Conservation (phyloP, 2,797 vertebrate species). For the Lithobates pipiens region DNA sequence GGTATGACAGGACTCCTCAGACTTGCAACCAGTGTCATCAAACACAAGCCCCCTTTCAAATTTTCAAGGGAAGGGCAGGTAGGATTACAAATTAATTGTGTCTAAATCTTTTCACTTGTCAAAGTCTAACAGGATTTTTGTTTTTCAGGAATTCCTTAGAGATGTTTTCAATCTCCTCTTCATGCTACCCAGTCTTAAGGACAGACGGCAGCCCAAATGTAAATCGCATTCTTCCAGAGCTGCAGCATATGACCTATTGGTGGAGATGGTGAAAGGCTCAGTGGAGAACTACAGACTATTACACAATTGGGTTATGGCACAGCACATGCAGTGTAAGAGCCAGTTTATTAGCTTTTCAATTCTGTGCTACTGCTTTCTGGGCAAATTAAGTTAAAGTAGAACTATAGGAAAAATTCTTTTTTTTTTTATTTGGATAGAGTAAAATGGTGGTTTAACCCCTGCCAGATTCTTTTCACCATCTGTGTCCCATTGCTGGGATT, state of each 20-base stretch:
- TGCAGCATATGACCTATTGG: constrained; percentile 95
- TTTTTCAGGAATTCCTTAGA: constrained; percentile 91
- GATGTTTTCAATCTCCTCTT: constrained; percentile 97
- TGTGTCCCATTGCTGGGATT: no score
- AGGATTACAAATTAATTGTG: constrained; percentile 24
- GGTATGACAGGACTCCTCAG: constrained; percentile 93
- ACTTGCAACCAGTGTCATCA: constrained; percentile 94
- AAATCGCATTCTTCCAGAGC: constrained; percentile 95
- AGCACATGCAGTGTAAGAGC: constrained; percentile 96
- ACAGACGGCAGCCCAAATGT: constrained; percentile 95
- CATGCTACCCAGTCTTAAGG: constrained; percentile 93
- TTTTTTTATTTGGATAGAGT: no score
- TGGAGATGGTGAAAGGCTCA: constrained; percentile 96
- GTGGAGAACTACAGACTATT: constrained; percentile 97
- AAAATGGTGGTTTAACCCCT: no score
- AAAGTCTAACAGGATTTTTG: not conserved
- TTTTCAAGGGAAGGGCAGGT: constrained; percentile 94
- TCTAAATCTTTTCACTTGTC: not conserved
- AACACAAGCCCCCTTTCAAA: constrained; percentile 98
- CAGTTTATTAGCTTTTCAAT: not conserved
- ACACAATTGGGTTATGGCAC: constrained; percentile 99
- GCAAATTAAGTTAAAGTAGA: no score
- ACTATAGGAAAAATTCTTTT: no score
- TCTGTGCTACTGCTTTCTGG: no score
- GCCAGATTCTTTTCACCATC: no score